Evolutionary conservation across 2,888 invertebrate species (phyloP), one percentile per base, ranked within the genome.

Genomic region (Branchipolynoe longqiensis): DNA sequence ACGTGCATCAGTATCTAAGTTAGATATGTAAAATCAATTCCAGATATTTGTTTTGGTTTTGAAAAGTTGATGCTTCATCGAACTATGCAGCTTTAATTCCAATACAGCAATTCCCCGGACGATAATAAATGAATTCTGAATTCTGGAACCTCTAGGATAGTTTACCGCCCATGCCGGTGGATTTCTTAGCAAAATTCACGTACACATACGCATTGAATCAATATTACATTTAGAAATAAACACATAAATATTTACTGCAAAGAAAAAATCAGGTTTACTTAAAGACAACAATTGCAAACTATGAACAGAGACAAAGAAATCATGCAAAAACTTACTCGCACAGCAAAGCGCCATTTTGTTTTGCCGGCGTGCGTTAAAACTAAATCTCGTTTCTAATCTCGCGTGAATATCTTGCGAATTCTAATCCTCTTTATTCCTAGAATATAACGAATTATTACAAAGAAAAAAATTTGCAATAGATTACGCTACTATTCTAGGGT

Each of bases 271-370:
- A 18, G 58, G 4, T 58, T 58, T 58, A 25, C 58, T 48, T 58
- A n/a, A n/a, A n/a, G n/a, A n/a, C n/a, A n/a, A n/a, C n/a, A n/a
- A n/a, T n/a, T n/a, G n/a, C 14, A 58, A 69, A 69, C n/a, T n/a
- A 8, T 73, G 48, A 59, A 85, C 18, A 38, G 38, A 69, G 6
- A 69, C 18, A 48, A 48, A 48, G 33, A 83, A 28, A 59, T n/a
- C 25, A 12, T 6, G 31, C 18, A 12, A 3, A 59, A 78, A 84
- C 86, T 85, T 83, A 86, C 86, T 86, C 38, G 86, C 85, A 78
- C 86, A 86, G 36, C 82, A 82, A n/a, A 86, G 74, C 78, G 86
- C 85, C 86, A 86, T 86, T 41, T 69, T 81, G 69, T 36, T n/a
- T 22, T 38, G 22, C 64, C 62, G 62, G 64, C 40, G 54, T 22